phyloP scores from a whole-genome alignment of 2,113 vertebrate species.

The Ptyas mucosa region DNA sequence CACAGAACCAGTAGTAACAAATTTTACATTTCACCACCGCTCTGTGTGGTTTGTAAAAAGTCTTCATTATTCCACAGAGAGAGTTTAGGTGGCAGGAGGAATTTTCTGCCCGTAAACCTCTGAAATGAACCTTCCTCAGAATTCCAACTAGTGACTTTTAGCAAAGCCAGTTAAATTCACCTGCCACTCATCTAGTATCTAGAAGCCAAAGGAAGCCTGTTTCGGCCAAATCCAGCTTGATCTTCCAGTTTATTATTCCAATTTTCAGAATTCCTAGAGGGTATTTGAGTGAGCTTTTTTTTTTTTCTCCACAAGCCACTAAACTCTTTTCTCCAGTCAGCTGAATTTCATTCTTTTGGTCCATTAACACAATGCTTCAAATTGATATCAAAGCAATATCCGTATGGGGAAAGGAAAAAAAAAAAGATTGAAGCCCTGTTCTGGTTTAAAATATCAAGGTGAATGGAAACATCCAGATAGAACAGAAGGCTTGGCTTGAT shows the following conservation, averaged over 20 bases:
- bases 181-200: background rate
- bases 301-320: background rate
- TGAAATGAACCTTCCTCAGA: background rate
- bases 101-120: background rate
- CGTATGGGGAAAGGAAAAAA: background rate
- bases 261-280: background rate
- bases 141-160: background rate
- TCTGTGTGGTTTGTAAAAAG: no score
- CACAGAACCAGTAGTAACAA: no score
- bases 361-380: background rate
- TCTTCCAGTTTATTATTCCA: background rate
- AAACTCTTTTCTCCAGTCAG: conserved; percentile 11
- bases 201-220: background rate
- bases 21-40: no score
- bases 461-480: background rate
- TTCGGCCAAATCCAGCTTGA: background rate
- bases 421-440: background rate
- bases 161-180: background rate
- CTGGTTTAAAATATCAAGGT: background rate
- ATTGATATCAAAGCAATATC: conserved; percentile 4
- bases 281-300: background rate
- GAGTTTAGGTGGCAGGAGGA: background rate
- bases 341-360: conserved; percentile 19
- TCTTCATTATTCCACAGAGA: background rate
- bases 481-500: background rate